A percentile compares a stretch with the other conserved stretches of the same genome.
Conservation (phyloP, 2,888 invertebrate genomes). For the Eilema caniola region DNA sequence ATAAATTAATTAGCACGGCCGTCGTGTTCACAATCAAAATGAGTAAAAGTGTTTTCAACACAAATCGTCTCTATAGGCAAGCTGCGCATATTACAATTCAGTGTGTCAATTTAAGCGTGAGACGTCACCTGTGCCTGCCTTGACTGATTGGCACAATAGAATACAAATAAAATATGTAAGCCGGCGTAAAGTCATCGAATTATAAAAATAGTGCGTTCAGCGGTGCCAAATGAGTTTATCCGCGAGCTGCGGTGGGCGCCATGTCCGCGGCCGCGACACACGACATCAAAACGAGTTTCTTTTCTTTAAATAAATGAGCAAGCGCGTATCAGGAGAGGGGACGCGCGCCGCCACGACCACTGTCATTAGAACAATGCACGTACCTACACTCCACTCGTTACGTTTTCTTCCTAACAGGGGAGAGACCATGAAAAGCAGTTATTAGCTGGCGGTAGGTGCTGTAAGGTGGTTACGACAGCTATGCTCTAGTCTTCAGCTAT, state of each 20-base stretch:
- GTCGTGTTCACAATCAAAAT: background rate
- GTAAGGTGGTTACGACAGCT: no score
- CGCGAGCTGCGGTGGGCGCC: background rate
- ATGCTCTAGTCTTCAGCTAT: no score
- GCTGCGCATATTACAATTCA: background rate
- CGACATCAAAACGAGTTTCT: background rate
- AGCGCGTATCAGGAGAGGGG: background rate
- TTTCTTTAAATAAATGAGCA: conserved; percentile 17
- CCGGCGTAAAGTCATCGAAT: conserved; percentile 30
- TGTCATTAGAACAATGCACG: no score
- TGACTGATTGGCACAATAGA: conserved; percentile 24
- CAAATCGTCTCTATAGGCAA: background rate
- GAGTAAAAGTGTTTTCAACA: background rate
- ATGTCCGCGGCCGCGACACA: background rate
- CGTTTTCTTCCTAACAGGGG: no score
- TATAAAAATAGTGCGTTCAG: conserved; percentile 43
- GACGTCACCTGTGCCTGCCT: conserved; percentile 2
- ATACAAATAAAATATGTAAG: conserved; percentile 36
- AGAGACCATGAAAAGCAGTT: no score
- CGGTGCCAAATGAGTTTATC: conserved; percentile 42
- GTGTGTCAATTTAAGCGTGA: background rate
- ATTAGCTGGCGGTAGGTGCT: no score
- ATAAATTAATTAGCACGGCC: conserved; percentile 11
- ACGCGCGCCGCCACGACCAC: no score
- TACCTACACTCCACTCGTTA: no score